A percentile compares a stretch with the other conserved stretches of the same genome.
phyloP scores from a whole-genome alignment of 2,797 vertebrate genomes.

The Peromyscus attwateri region DNA sequence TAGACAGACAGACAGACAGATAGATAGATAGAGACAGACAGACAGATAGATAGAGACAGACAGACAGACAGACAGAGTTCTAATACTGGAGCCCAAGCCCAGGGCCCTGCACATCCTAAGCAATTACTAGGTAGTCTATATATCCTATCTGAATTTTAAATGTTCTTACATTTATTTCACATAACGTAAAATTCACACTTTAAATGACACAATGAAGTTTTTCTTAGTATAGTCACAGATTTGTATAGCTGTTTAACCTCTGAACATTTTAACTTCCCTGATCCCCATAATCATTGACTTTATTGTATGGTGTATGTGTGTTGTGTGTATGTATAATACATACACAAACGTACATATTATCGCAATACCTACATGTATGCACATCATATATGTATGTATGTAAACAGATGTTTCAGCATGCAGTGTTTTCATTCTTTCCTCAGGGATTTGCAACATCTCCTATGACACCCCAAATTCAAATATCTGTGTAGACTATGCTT shows the following conservation, averaged over 20 bases:
- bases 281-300: neutral
- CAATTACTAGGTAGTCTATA: neutral
- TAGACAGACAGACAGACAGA: neutral
- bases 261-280: neutral
- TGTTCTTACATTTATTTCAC: neutral
- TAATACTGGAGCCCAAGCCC: neutral
- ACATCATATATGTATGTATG: neutral
- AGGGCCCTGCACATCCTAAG: neutral
- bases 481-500: neutral
- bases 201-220: neutral
- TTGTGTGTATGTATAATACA: neutral
- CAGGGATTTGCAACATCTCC: neutral
- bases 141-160: neutral
- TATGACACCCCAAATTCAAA: neutral
- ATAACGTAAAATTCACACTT: slow-evolving; percentile 15
- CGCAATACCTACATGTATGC: neutral
- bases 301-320: neutral
- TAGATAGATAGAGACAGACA: neutral
- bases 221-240: neutral
- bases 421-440: neutral
- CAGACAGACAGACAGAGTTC: neutral
- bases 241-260: neutral
- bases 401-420: neutral
- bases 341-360: neutral
- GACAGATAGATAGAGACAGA: neutral